These are phyloP conservation scores for Biston betularia DNA, from an alignment of 2,888 invertebrate genomes.

Conservation along the genomic window DNA sequence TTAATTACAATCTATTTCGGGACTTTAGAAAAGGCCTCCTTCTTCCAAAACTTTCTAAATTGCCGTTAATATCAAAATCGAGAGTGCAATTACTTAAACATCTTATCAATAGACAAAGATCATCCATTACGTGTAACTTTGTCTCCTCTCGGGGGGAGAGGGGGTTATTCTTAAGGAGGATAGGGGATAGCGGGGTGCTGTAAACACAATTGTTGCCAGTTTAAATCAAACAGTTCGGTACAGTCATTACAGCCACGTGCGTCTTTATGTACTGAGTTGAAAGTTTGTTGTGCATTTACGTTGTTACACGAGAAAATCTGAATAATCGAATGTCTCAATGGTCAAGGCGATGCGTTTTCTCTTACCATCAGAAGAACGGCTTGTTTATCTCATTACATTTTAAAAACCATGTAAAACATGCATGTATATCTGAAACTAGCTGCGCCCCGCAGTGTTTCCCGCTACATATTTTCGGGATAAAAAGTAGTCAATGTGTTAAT, in stretches of 20 bases:
- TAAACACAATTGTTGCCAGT: conserved; percentile 83
- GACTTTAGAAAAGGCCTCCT: conserved; percentile 5
- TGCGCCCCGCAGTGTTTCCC: no score
- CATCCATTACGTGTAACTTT: conserved; percentile 47
- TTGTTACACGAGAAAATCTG: conserved; percentile 20
- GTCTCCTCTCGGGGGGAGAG: conserved; percentile 27
- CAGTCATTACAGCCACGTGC: conserved; percentile 83
- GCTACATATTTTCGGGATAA: no score
- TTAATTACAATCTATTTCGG: conserved; percentile 19
- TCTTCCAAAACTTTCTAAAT: conserved; percentile 34
- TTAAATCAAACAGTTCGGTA: conserved; percentile 83
- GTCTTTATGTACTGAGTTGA: conserved; percentile 57
- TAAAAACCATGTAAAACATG: no score
- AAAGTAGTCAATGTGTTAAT: no score
- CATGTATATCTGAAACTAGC: no score
- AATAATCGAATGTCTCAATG: no score
- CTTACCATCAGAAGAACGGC: no score
- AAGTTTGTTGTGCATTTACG: conserved; percentile 52
- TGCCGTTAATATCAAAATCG: conserved; percentile 42
- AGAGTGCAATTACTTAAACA: conserved; percentile 48
- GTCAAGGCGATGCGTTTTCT: no score
- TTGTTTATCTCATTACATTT: no score
- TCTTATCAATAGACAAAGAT: conserved; percentile 49
- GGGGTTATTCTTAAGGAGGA: neutral
- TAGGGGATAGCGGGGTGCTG: conserved; percentile 52